A percentile compares a stretch with the other conserved stretches of the same genome.
These are phyloP conservation scores for Venusia cambrica DNA, from an alignment of 2,888 invertebrate species.

Conservation along the genomic window DNA sequence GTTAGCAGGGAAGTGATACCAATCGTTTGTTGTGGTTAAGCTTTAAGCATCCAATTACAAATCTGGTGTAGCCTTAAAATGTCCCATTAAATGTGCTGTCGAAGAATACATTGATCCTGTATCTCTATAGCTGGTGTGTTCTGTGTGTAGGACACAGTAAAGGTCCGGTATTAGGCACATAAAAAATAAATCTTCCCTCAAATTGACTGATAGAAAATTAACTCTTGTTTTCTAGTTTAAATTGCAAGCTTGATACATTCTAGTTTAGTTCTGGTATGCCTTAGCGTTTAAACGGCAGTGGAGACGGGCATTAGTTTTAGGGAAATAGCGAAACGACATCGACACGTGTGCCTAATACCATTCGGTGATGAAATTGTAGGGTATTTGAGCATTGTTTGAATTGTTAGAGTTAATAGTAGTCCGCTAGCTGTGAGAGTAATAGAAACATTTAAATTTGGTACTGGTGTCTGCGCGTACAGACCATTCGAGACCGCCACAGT, in stretches of 20 bases:
- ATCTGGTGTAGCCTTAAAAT: slow-evolving; percentile 17
- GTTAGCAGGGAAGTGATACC: slow-evolving; percentile 43
- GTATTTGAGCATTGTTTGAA: slow-evolving; percentile 19
- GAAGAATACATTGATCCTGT: too few relatives aligned
- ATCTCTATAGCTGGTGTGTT: slow-evolving; percentile 1
- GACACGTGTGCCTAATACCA: slow-evolving; percentile 23
- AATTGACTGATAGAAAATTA: slow-evolving; percentile 27
- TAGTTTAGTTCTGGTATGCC: slow-evolving; percentile 45
- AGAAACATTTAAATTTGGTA: too few relatives aligned
- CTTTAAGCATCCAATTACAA: slow-evolving; percentile 35
- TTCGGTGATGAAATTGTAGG: slow-evolving; percentile 6
- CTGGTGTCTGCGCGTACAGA: too few relatives aligned
- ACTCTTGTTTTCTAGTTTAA: slow-evolving; percentile 19
- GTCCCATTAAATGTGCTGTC: slow-evolving; percentile 14
- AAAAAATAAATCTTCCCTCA: slow-evolving; percentile 28
- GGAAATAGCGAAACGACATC: slow-evolving; percentile 20
- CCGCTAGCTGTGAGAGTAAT: slow-evolving; percentile 14
- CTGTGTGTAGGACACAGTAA: slow-evolving; percentile 4
- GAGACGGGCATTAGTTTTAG: slow-evolving; percentile 22
- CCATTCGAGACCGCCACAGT: too few relatives aligned
- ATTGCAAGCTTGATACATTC: slow-evolving; percentile 36
- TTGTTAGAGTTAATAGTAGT: slow-evolving; percentile 10
- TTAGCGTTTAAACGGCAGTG: too few relatives aligned
- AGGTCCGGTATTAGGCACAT: slow-evolving; percentile 21
- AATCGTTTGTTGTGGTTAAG: slow-evolving; percentile 44